A percentile compares a stretch with the other conserved stretches of the same genome.
These are phyloP conservation scores for Pseudotriccus pelzelni DNA, from an alignment of 2,797 vertebrate species.

Conservation along the genomic window DNA sequence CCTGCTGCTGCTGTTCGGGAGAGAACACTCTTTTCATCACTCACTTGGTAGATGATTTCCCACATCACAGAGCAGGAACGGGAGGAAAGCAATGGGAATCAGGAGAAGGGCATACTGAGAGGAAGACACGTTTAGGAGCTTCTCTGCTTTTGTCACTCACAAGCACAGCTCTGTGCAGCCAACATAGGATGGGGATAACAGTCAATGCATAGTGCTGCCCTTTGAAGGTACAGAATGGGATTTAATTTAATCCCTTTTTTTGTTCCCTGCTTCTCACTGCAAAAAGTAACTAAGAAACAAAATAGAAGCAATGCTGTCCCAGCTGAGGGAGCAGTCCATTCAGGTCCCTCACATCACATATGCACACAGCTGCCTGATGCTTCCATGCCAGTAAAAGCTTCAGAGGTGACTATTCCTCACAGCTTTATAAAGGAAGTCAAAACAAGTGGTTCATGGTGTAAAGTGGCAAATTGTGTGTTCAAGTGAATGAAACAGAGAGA, in stretches of 20 bases:
- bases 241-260: neutral
- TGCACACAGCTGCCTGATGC: neutral
- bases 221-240: neutral
- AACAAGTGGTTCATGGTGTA: neutral
- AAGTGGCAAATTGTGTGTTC: neutral
- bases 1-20: neutral
- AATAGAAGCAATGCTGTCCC: neutral
- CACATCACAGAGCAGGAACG: neutral
- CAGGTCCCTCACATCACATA: neutral
- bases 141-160: neutral
- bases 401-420: neutral
- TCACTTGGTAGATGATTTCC: neutral
- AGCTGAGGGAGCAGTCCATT: neutral
- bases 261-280: neutral
- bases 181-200: neutral
- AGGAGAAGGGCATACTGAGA: neutral
- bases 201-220: neutral
- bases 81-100: neutral
- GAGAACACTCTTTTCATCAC: neutral
- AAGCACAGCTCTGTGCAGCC: neutral
- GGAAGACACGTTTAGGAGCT: neutral
- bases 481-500: neutral
- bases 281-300: neutral
- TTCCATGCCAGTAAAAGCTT: neutral
- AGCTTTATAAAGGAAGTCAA: neutral